Evolutionary conservation across 2,113 vertebrate species (phyloP).

Genomic region (Jacana jacana): DNA sequence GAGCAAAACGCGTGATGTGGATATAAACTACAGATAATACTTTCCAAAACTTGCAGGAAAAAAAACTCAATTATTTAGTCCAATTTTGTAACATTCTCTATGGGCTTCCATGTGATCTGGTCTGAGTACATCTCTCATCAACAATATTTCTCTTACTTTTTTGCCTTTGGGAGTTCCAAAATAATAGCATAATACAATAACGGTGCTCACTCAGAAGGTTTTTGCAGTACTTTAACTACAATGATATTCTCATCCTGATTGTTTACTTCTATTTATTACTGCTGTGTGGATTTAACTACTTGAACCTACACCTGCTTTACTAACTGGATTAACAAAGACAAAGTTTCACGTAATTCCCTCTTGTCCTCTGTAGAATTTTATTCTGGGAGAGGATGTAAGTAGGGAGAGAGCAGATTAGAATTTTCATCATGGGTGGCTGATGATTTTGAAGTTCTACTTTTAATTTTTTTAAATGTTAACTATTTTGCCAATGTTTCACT

Average conservation of each 20-base stretch:
- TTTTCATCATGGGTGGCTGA: constrained; percentile 17
- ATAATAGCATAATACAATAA: constrained; percentile 11
- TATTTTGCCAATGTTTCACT: constrained; percentile 55
- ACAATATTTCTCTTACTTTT: not conserved
- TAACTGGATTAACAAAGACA: constrained; percentile 33
- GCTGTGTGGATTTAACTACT: constrained; percentile 49
- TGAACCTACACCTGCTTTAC: constrained; percentile 42
- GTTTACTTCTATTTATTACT: constrained; percentile 54
- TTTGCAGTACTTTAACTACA: constrained; percentile 36
- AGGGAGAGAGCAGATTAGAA: not conserved
- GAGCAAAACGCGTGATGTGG: constrained; percentile 1
- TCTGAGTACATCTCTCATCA: constrained; percentile 30
- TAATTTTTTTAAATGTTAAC: constrained; percentile 15
- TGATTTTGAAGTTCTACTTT: constrained; percentile 39
- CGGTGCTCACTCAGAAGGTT: constrained; percentile 15
- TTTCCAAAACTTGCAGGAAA: not conserved
- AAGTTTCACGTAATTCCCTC: not conserved
- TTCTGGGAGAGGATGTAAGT: not conserved
- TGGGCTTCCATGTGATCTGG: not conserved
- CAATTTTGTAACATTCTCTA: not conserved
- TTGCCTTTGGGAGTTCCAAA: not conserved
- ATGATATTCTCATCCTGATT: not conserved
- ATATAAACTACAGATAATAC: not conserved
- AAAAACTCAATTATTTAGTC: not conserved
- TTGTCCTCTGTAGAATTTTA: constrained; percentile 5